Base-by-base conservation (phyloP, 2,888 invertebrate genomes). In the Amiota minor region DNA sequence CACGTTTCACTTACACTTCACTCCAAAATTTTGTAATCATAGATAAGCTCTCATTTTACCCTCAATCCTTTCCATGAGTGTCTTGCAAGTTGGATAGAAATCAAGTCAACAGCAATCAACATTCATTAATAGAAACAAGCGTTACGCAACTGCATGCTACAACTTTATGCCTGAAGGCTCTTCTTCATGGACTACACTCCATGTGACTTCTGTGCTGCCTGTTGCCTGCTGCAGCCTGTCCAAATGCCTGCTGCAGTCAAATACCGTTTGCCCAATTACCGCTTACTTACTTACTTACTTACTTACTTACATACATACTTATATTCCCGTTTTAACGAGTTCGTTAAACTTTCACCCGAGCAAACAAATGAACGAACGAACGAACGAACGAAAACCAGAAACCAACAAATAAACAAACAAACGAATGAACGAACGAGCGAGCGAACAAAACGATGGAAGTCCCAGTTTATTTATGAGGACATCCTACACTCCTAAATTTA, bases 341-440 rank as follows among this genome's bases (percentile, higher is more conserved):
- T 83, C 83, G 84, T 85, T 83, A 84, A 83, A 83, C 83, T 83
- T 83, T 83, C 86, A 83, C 84, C 83, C 85, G 74, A 79, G 75
- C 70, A 53, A 68, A 35, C 6, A 8, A 35, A 35, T 35, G 35
- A 35, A 35, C 35, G 35, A 35, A 35, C 35, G 35, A 35, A 35
- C 2, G 6, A 35, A 23, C 1, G 3, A 23, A 23, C 1, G 23
- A 23, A 23, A 35, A 1, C n/a, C n/a, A n/a, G n/a, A 35, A 6
- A 35, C 35, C 35, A 35, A 35, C 35, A 35, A 35, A 35, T 35
- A 35, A 35, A 35, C 6, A 35, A 35, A 35, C 35, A 35, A 35
- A 35, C 35, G 4, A 35, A 35, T 8, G 35, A 35, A 35, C 35
- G 35, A 35, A 35, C 35, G 35, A 35, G 6, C 35, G 0, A 2